Percentiles rank a stretch among this genome's conserved stretches.
These are phyloP conservation scores for Tipula helvola DNA, from an alignment of 2,888 invertebrate species.

Conservation along the genomic window DNA sequence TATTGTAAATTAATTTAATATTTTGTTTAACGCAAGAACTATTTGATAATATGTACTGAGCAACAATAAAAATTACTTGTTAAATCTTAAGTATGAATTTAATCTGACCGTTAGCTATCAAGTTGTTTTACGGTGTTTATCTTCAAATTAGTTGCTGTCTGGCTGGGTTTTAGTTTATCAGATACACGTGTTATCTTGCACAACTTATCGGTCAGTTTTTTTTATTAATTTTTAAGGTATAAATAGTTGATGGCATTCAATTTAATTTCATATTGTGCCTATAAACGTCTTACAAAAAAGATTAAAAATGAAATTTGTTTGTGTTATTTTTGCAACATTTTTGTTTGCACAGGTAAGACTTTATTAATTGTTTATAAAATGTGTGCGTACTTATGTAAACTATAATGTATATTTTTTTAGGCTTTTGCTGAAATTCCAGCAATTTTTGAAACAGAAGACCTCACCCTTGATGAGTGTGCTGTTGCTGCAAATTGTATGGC, in stretches of 20 bases:
- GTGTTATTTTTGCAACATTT: background rate
- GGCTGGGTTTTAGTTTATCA: background rate
- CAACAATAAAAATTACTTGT: background rate
- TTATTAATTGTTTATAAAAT: background rate
- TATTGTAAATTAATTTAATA: background rate
- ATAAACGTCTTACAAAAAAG: background rate
- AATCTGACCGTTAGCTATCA: too few species aligned
- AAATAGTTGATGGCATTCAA: background rate
- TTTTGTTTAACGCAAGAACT: too few species aligned
- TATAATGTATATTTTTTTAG: background rate
- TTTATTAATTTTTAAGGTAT: background rate
- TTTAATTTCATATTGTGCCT: background rate
- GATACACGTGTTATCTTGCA: background rate
- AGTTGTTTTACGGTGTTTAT: background rate
- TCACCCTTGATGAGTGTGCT: background rate
- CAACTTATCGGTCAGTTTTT: background rate
- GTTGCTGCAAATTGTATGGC: background rate
- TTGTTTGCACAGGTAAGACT: background rate
- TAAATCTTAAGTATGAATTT: too few species aligned
- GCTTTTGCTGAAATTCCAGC: background rate
- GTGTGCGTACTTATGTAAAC: background rate
- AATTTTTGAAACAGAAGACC: background rate
- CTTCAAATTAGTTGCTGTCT: background rate
- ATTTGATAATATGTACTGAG: background rate
- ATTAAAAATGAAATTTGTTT: background rate